Evolutionary conservation across 2,888 invertebrate species (phyloP), one percentile per base, ranked within the genome.

Genomic region (Drosophila formosana): DNA sequence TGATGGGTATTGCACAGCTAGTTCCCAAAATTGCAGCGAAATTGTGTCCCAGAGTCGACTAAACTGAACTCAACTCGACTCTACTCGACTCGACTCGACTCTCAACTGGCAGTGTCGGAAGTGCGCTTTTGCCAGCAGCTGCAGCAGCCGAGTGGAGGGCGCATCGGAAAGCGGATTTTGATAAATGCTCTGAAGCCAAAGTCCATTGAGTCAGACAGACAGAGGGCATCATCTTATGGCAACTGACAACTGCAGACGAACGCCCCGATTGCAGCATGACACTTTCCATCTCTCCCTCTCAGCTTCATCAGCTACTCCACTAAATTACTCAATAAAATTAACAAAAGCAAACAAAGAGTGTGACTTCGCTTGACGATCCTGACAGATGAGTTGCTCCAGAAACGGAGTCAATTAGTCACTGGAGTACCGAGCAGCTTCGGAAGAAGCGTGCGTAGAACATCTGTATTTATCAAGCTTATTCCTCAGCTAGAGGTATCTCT

Each of bases 141-240:
- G 18, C 53, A 46, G 47, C 23, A 32, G 50, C 26, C 34, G 34
- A 26, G 37, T 18, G 11, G n/a, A 11, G 58, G 30, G 56, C 67
- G 13, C 58, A 52, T 58, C 65, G 11, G 55, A 68, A 71, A 70
- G 82, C 66, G 80, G 82, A 82, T 80, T 82, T 81, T 81, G 83
- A 85, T 85, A 81, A 86, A 82, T 86, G 83, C 82, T 78, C 71
- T 69, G 68, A 50, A 70, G 69, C 55, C 47, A 32, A 64, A 78
- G 82, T 52, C 78, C 66, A 65, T 32, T 66, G 61, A 76, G 69
- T 70, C 60, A 65, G 50, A 51, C 60, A 65, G 50, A 51, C 57
- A 51, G 50, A 52, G 49, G 39, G 45, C 58, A 63, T 62, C 60
- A 56, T 63, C 63, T 50, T 63, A 30, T 47, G 56, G 62, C 60